These are phyloP conservation scores for Leptinotarsa rubiginosa DNA, from an alignment of 2,888 invertebrate genomes.

Conservation along the genomic window DNA sequence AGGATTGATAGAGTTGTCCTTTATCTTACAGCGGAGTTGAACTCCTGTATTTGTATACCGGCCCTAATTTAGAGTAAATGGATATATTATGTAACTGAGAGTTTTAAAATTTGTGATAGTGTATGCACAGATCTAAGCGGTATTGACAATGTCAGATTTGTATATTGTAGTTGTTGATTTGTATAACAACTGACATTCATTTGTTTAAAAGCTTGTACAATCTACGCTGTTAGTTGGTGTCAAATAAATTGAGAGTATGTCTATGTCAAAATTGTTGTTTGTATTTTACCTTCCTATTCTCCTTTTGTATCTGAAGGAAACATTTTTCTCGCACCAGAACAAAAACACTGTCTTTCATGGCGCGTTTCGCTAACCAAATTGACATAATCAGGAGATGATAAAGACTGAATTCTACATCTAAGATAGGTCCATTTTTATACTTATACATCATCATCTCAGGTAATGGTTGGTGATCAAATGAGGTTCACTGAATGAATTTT, in stretches of 20 bases:
- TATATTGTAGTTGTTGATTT: slow-evolving; percentile 62
- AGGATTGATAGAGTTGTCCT: too few species aligned
- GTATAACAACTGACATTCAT: slow-evolving; percentile 60
- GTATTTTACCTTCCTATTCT: slow-evolving; percentile 19
- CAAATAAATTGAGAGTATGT: slow-evolving; percentile 61
- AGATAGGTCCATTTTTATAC: too few species aligned
- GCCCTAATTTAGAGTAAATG: slow-evolving; percentile 29
- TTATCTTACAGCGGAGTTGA: neutral
- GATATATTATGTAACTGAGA: slow-evolving; percentile 32
- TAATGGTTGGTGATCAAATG: too few species aligned
- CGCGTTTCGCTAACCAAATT: too few species aligned
- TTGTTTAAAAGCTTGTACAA: slow-evolving; percentile 63
- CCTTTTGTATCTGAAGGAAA: neutral
- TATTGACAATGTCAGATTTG: slow-evolving; percentile 66
- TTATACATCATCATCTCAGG: too few species aligned
- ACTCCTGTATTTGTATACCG: slow-evolving; percentile 25
- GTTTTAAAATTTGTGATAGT: slow-evolving; percentile 58
- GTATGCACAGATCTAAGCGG: slow-evolving; percentile 59
- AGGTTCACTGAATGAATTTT: too few species aligned
- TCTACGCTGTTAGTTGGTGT: slow-evolving; percentile 65
- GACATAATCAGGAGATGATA: too few species aligned
- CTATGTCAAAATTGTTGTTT: slow-evolving; percentile 47
- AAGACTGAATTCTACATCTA: too few species aligned
- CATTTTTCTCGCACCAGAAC: too few species aligned
- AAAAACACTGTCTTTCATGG: too few species aligned